These are phyloP conservation scores for Aleiodes testaceus DNA, from an alignment of 2,888 invertebrate genomes.

Conservation along the genomic window DNA sequence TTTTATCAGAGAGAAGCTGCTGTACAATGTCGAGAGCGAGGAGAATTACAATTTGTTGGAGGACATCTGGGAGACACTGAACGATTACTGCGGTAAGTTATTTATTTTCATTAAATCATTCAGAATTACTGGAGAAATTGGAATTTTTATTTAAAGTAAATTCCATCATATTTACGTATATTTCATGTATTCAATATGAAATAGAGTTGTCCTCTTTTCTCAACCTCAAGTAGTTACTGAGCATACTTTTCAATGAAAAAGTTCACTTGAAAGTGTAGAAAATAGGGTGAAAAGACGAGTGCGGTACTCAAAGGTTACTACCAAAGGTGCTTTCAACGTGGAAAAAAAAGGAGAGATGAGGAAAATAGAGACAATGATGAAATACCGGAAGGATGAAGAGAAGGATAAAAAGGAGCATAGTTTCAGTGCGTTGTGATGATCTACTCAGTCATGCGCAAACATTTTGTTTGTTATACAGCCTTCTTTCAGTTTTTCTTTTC, in stretches of 20 bases:
- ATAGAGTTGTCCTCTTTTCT: constrained; percentile 7
- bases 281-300: neutral
- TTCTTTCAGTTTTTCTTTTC: constrained; percentile 39
- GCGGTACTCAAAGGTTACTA: constrained; percentile 9
- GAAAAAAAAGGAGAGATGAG: constrained; percentile 2
- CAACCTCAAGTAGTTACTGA: constrained; percentile 10
- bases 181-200: constrained; percentile 18
- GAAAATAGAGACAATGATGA: constrained; percentile 25
- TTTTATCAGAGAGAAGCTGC: constrained; percentile 78
- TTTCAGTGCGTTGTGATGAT: constrained; percentile 15
- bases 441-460: constrained; percentile 44
- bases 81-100: constrained; percentile 78
- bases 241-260: constrained; percentile 9
- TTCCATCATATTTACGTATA: neutral
- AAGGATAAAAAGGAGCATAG: neutral
- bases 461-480: constrained; percentile 46
- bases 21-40: constrained; percentile 78
- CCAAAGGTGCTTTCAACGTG: constrained; percentile 5
- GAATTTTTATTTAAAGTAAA: too few relatives aligned
- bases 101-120: constrained; percentile 19
- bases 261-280: neutral
- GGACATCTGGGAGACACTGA: constrained; percentile 82
- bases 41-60: constrained; percentile 83
- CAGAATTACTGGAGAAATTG: too few relatives aligned
- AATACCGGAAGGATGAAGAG: neutral